phyloP scores from a whole-genome alignment of 30 jellyfish, hydroid and myxozoan species.

The Turritopsis dohrnii region DNA sequence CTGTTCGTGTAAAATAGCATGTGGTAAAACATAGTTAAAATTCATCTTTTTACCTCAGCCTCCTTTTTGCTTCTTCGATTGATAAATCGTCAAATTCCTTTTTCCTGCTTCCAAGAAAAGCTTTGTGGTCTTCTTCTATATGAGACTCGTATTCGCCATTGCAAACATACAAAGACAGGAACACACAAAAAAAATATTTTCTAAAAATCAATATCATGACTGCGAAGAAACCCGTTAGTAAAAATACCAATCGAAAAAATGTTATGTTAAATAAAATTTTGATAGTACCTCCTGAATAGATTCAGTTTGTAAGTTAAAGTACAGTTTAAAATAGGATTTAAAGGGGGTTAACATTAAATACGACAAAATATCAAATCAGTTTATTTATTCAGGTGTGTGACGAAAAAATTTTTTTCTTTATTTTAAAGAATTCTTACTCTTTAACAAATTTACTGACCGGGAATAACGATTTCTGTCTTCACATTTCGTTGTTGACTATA shows the following conservation, averaged over 20 bases:
- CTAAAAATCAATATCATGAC: background rate
- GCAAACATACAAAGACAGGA: background rate
- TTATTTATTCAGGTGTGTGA: background rate
- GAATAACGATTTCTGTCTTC: too few species aligned
- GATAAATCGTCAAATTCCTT: conserved; percentile 62
- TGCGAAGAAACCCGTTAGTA: background rate
- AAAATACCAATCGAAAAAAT: background rate
- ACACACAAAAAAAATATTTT: background rate
- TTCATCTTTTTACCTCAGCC: conserved; percentile 94
- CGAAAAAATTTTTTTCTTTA: background rate
- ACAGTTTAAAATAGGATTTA: background rate
- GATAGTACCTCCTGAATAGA: background rate
- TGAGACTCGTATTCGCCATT: conserved; percentile 11
- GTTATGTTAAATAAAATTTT: background rate
- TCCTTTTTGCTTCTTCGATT: conserved; percentile 63
- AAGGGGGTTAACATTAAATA: background rate
- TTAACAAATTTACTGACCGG: too few species aligned
- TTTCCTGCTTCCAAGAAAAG: conserved; percentile 70
- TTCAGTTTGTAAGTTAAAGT: background rate
- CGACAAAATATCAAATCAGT: too few species aligned
- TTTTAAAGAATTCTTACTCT: too few species aligned
- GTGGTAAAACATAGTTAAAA: too few species aligned
- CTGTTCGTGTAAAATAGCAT: too few species aligned
- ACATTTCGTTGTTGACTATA: too few species aligned
- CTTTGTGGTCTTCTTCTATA: conserved; percentile 50